Base-by-base conservation (phyloP, 2,797 vertebrate species). In the Poecile montanus region DNA sequence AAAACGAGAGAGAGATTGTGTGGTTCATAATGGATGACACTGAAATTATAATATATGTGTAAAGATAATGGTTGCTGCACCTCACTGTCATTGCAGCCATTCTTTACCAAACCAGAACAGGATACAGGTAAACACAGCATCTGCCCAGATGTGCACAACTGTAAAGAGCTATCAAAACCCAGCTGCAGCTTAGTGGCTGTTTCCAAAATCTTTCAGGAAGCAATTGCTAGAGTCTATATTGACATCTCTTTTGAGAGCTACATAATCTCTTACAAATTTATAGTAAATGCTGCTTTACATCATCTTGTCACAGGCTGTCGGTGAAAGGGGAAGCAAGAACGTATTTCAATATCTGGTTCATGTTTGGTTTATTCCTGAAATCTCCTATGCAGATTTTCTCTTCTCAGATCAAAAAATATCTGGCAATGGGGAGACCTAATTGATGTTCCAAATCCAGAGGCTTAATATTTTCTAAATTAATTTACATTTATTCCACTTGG, bases 231-330 rank as follows among this genome's bases (percentile, higher is more conserved):
- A 91, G 32, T 22, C 45, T 75, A 7, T 66, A 82, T 93, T 91
- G 76, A 61, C 77, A 77, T 89, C 68, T 93, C 34, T 93, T 86
- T 94, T 94, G 68, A 93, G 30, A 96, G 75, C 47, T 81, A 65
- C 56, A 29, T 91, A 66, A 92, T 93, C 30, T 80, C 72, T 88
- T 93, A 87, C 82, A 68, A 70, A 32, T 82, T 96, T 76, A 75
- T 84, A 71, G 21, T 70, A 95, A 93, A 63, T 77, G 71, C 71
- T 91, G 17, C 54, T 96, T 89, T 95, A 72, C 32, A 92, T 94
- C 56, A 91, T 56, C 58, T 85, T 93, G 29, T 50, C 80, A 45
- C 53, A 38, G 21, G 56, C 16, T 73, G 22, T 54, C 0, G 6
- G 42, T 45, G 58, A 58, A 10, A 12, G 57, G 36, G 26, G 56